Evolutionary conservation across 1,140 invertebrate species (phyloP).

Genomic region (Hyles vespertilio): DNA sequence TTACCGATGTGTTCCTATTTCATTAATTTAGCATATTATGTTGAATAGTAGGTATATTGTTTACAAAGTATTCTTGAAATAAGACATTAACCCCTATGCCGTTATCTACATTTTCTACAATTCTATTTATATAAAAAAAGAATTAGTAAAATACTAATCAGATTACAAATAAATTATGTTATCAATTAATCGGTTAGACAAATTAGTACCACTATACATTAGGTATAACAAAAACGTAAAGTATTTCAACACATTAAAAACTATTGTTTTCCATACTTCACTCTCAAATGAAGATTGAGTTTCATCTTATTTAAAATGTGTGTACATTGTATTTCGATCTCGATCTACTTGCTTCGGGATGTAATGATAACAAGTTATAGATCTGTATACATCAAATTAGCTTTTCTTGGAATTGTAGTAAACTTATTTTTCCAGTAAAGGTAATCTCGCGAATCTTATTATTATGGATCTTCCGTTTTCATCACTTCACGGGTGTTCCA

Average conservation of each 20-base stretch:
- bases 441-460: too few relatives aligned
- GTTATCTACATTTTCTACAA: constrained; percentile 72
- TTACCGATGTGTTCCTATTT: constrained; percentile 4
- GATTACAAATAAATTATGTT: constrained; percentile 56
- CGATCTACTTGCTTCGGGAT: too few relatives aligned
- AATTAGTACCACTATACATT: constrained; percentile 18
- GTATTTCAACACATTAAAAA: too few relatives aligned
- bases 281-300: too few relatives aligned
- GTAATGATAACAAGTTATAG: too few relatives aligned
- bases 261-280: too few relatives aligned
- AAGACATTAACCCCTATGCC: constrained; percentile 38
- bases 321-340: too few relatives aligned
- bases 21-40: constrained; percentile 1
- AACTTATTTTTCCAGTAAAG: too few relatives aligned
- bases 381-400: too few relatives aligned
- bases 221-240: too few relatives aligned
- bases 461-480: not conserved
- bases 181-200: constrained; percentile 35
- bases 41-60: not conserved
- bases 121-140: constrained; percentile 51
- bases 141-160: constrained; percentile 29
- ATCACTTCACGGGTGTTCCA: constrained; percentile 80
- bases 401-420: too few relatives aligned
- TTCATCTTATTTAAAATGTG: too few relatives aligned
- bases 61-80: not conserved